A percentile compares a stretch with the other conserved stretches of the same genome.
These are phyloP conservation scores for Whitmania pigra DNA, from an alignment of 1,140 invertebrate species.

Conservation along the genomic window DNA sequence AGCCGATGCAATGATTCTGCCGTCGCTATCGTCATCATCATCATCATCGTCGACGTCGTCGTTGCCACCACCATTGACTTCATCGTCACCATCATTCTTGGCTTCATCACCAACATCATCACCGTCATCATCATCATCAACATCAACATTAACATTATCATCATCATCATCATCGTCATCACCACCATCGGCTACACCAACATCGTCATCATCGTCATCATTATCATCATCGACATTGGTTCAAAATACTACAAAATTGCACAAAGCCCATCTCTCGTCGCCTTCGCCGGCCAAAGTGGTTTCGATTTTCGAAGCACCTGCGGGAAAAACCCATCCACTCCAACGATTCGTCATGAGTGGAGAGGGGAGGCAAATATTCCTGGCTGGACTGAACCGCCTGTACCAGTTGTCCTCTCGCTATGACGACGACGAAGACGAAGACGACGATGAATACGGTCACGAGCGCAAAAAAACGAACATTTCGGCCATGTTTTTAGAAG, in stretches of 20 bases:
- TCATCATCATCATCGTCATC: not conserved
- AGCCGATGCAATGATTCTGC: too few species aligned
- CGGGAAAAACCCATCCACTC: not conserved
- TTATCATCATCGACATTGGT: not conserved
- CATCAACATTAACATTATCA: too few species aligned
- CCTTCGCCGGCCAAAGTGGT: not conserved
- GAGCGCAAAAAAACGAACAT: not conserved
- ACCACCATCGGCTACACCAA: not conserved
- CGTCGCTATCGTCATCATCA: too few species aligned
- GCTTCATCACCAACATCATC: too few species aligned
- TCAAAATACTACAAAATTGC: not conserved
- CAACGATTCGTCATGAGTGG: not conserved
- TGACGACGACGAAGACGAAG: not conserved
- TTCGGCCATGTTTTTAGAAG: constrained; percentile 50
- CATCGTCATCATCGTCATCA: not conserved
- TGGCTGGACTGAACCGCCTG: constrained; percentile 82
- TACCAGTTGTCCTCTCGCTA: constrained; percentile 71
- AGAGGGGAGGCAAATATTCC: constrained; percentile 58
- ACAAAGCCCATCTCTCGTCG: not conserved
- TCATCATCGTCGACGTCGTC: too few species aligned
- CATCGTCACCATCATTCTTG: too few species aligned
- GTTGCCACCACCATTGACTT: too few species aligned
- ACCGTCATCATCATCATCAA: too few species aligned
- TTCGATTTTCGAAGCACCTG: constrained; percentile 5
- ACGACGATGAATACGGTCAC: not conserved